Conservation (phyloP, 2,888 invertebrate species). For the Morpho deidamia region DNA sequence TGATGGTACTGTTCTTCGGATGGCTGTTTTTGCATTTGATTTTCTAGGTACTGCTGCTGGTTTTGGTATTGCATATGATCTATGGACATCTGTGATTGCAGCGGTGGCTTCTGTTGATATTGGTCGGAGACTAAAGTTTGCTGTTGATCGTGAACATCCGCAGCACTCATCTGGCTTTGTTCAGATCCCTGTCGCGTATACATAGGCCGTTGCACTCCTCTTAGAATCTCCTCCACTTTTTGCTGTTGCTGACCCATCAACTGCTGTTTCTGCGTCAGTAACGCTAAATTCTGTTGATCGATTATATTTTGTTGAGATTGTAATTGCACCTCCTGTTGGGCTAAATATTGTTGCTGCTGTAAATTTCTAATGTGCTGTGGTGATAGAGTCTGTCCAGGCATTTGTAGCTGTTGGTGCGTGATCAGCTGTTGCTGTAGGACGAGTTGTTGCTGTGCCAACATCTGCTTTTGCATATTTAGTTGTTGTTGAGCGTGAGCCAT, state of each 20-base stretch:
- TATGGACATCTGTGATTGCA: conserved; percentile 62
- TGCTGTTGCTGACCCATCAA: conserved; percentile 76
- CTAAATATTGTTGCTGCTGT: conserved; percentile 71
- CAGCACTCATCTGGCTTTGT: conserved; percentile 62
- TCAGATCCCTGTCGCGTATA: conserved; percentile 68
- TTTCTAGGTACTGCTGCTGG: conserved; percentile 44
- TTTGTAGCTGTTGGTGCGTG: conserved; percentile 58
- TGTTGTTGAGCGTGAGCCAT: conserved; percentile 67
- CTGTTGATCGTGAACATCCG: conserved; percentile 57
- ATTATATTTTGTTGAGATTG: conserved; percentile 77
- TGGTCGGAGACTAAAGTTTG: conserved; percentile 42
- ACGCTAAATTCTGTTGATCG: conserved; percentile 74
- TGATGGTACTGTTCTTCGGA: conserved; percentile 58
- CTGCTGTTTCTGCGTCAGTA: conserved; percentile 71
- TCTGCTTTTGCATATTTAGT: conserved; percentile 68
- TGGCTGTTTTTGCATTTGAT: conserved; percentile 51
- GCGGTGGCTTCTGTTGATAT: conserved; percentile 48
- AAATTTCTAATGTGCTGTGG: conserved; percentile 63
- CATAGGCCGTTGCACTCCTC: conserved; percentile 52
- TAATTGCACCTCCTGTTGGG: conserved; percentile 70
- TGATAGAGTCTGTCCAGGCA: conserved; percentile 68
- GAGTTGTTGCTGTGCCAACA: conserved; percentile 66
- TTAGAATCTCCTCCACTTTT: conserved; percentile 59
- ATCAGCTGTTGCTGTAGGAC: conserved; percentile 72
- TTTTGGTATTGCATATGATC: conserved; percentile 53